phyloP scores from a whole-genome alignment of 2,113 vertebrate species.

The Falcunculus frontatus region DNA sequence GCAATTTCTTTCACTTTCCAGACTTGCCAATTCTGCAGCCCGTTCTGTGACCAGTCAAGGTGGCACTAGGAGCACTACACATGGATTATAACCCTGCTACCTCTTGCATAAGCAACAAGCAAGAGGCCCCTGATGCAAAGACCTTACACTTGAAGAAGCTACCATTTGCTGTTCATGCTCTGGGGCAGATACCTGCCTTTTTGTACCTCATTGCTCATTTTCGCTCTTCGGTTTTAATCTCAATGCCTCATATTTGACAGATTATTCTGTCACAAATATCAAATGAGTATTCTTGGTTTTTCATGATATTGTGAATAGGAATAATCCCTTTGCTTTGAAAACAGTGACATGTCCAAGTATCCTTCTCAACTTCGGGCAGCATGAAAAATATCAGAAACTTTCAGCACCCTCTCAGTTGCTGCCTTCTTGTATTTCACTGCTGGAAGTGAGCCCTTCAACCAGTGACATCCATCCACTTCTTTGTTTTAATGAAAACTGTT shows the following conservation, averaged over 20 bases:
- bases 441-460: not conserved
- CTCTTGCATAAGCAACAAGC: not conserved
- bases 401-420: not conserved
- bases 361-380: not conserved
- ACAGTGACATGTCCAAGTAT: not conserved
- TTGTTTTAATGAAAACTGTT: not conserved
- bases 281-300: not conserved
- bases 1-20: not conserved
- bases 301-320: fast-evolving
- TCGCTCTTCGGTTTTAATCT: not conserved
- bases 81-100: not conserved
- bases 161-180: not conserved
- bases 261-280: not conserved
- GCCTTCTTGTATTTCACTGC: not conserved
- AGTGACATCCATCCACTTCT: not conserved
- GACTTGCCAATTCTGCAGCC: not conserved
- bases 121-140: not conserved
- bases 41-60: not conserved
- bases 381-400: not conserved
- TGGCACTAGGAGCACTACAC: not conserved
- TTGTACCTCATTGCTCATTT: not conserved
- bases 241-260: not conserved
- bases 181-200: not conserved
- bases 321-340: not conserved
- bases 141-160: not conserved